Conservation (phyloP, 2,113 vertebrate genomes). For the Montifringilla adamsi region DNA sequence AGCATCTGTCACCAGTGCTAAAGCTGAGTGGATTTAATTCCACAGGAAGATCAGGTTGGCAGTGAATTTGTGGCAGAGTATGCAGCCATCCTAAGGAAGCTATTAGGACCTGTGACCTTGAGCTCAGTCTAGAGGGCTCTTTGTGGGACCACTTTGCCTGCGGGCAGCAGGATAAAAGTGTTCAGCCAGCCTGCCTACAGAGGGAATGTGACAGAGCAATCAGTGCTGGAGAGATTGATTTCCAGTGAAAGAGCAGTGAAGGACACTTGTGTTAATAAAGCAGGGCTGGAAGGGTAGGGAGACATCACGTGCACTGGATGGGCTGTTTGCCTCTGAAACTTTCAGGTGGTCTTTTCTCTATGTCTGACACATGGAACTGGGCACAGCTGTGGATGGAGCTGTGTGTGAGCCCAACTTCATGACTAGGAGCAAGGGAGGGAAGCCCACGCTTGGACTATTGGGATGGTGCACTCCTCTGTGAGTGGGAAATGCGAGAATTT, state of each 20-base stretch:
- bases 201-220: conserved; percentile 60
- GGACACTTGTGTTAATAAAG: conserved; percentile 50
- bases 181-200: conserved; percentile 24
- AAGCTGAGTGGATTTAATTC: background rate
- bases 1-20: background rate
- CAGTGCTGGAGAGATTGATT: conserved; percentile 53
- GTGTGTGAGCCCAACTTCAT: background rate
- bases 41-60: background rate
- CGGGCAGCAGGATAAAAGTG: conserved; percentile 18
- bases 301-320: background rate
- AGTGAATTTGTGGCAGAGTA: background rate
- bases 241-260: conserved; percentile 43
- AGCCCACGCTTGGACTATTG: background rate
- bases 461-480: background rate
- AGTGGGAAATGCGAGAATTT: background rate
- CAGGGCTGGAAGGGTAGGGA: background rate
- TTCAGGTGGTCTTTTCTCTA: background rate
- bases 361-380: background rate
- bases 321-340: background rate
- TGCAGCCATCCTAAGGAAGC: conserved; percentile 24
- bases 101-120: conserved; percentile 45
- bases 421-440: background rate
- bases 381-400: background rate
- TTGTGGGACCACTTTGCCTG: conserved; percentile 48
- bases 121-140: conserved; percentile 45